Evolutionary conservation across 1,140 invertebrate genomes (phyloP).

Genomic region (Aethina tumida): DNA sequence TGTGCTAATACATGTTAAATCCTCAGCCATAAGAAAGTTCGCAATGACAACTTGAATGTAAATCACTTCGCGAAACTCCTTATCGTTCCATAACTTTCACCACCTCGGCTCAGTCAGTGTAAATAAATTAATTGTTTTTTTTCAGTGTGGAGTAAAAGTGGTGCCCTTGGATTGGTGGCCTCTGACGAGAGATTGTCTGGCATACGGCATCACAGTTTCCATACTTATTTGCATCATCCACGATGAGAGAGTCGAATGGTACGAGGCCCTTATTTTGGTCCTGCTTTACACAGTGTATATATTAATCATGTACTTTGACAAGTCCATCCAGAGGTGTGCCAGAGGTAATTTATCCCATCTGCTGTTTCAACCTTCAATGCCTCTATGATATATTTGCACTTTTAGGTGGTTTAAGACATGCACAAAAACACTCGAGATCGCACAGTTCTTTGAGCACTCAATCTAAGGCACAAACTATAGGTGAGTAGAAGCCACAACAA

Average conservation of each 20-base stretch:
- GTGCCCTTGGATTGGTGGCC: slow-evolving; percentile 90
- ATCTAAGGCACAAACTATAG: not conserved
- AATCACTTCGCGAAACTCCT: too few relatives aligned
- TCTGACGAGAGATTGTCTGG: slow-evolving; percentile 79
- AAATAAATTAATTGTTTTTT: too few relatives aligned
- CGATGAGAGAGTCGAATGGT: slow-evolving; percentile 84
- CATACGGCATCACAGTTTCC: slow-evolving; percentile 81
- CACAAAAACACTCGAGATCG: slow-evolving; percentile 16
- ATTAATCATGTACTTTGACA: slow-evolving; percentile 76
- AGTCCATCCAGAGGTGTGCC: slow-evolving; percentile 68
- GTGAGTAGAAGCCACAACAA: not conserved
- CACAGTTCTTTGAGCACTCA: slow-evolving; percentile 3
- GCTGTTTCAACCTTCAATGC: not conserved
- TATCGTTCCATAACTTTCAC: not conserved
- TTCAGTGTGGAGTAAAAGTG: slow-evolving; percentile 48
- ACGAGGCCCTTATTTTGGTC: slow-evolving; percentile 72
- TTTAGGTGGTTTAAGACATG: slow-evolving; percentile 19
- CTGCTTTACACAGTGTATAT: slow-evolving; percentile 76
- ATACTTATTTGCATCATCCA: slow-evolving; percentile 84
- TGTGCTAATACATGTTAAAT: too few relatives aligned
- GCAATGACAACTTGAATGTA: too few relatives aligned
- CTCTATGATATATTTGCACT: too few relatives aligned
- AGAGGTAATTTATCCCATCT: slow-evolving; percentile 40
- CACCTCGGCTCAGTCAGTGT: not conserved
- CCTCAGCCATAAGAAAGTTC: too few relatives aligned